Evolutionary conservation across 2,113 vertebrate genomes (phyloP), one percentile per base, ranked within the genome.

Genomic region (Vimba vimba): DNA sequence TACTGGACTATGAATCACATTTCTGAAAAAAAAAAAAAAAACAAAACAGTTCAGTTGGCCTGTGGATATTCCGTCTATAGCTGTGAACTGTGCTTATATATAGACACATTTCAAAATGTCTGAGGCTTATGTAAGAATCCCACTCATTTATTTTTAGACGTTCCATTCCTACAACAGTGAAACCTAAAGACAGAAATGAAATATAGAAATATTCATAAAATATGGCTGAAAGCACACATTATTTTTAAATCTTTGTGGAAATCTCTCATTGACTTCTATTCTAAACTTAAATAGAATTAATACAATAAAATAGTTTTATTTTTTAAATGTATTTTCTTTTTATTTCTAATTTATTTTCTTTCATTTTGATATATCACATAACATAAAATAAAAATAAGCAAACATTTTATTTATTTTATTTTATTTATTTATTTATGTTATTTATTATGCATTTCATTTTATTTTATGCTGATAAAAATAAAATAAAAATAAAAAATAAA

Each of bases 1-100:
- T 79, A 80, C 62, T 78, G 84, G 79, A 55, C 12, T 52, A 11
- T 43, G 62, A 88, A 88, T 88, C 74, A 66, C 66, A 66, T n/a
- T 74, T 64, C 82, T 85, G 62, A 66, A 64, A 86, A 27, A 62
- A 86, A 19, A 30, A 74, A 86, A n/a, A 30, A 79, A 75, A 57
- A 36, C n/a, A n/a, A n/a, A 81, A 36, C 68, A 27, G 57, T 59
- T 79, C 36, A 69, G 21, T 17, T 82, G 60, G 73, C 60, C 62
- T 50, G 39, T 62, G 50, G 68, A 82, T n/a, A 30, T 39, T 50
- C 39, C 82, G 52, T 73, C 55, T 66, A 62, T 39, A 84, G 77
- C 43, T 52, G 64, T 27, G 21, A 75, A 52, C 13, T 45, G 23
- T 50, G 60, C 3, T 13, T 87, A 79, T 47, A 83, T 82, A 78